phyloP scores from a whole-genome alignment of 2,888 invertebrate genomes.

The Proisotoma minuta region DNA sequence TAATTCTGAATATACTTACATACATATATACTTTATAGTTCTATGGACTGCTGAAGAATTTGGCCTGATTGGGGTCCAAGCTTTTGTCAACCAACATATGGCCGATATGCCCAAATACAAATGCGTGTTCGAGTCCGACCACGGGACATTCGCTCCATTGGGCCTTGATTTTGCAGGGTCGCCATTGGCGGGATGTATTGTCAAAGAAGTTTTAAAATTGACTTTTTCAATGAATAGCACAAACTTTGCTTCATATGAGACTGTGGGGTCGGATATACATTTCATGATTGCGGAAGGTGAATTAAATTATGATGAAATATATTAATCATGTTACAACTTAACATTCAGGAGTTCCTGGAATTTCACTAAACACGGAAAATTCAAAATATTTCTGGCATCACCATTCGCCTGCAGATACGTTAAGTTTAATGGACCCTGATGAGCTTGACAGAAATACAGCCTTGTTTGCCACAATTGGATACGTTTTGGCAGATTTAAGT shows the following conservation, averaged over 20 bases:
- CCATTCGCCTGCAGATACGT: constrained; percentile 72
- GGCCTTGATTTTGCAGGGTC: constrained; percentile 57
- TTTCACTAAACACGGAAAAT: constrained; percentile 62
- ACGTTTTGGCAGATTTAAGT: constrained; percentile 70
- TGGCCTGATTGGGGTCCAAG: constrained; percentile 56
- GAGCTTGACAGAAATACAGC: constrained; percentile 69
- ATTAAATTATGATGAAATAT: too few species aligned
- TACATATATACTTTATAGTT: too few species aligned
- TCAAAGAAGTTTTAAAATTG: constrained; percentile 64
- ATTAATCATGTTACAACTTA: too few species aligned
- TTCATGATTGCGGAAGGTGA: constrained; percentile 60
- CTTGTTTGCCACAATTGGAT: constrained; percentile 71
- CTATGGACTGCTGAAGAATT: constrained; percentile 74
- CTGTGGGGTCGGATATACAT: constrained; percentile 65
- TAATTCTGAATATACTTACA: too few species aligned
- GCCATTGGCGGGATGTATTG: constrained; percentile 61
- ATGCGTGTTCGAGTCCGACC: constrained; percentile 72
- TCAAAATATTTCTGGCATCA: constrained; percentile 64
- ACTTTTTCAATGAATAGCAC: constrained; percentile 62
- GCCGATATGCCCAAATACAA: constrained; percentile 49
- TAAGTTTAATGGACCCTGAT: constrained; percentile 66
- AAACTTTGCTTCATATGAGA: constrained; percentile 53
- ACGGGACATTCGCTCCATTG: constrained; percentile 40
- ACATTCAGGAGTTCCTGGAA: constrained; percentile 66
- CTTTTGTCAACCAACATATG: constrained; percentile 41